Conservation (phyloP, 1,140 invertebrate genomes). For the Dreissena polymorpha region DNA sequence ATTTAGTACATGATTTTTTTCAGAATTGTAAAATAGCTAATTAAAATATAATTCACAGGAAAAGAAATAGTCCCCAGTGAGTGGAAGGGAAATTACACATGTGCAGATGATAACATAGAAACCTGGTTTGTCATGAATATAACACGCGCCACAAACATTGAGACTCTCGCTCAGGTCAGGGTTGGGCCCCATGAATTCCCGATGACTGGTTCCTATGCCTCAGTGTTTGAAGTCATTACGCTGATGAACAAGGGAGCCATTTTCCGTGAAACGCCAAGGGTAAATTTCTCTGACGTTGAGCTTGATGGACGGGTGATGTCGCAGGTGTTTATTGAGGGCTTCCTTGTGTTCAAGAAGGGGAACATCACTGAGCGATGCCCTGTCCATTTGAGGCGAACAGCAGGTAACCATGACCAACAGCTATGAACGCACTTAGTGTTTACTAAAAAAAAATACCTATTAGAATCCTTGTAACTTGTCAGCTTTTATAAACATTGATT, state of each 20-base stretch:
- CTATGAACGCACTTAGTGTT: not conserved
- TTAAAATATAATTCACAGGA: constrained; percentile 10
- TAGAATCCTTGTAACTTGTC: not conserved
- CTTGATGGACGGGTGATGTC: constrained; percentile 28
- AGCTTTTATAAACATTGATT: not conserved
- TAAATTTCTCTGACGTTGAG: constrained; percentile 44
- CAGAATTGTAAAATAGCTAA: no score
- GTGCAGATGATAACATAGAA: constrained; percentile 14
- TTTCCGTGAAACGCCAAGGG: not conserved
- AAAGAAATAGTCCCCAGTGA: constrained; percentile 42
- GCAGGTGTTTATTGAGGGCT: constrained; percentile 41
- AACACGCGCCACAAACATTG: constrained; percentile 39
- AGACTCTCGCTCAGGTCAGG: constrained; percentile 25
- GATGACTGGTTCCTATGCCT: constrained; percentile 34
- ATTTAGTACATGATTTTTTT: no score
- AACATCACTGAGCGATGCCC: constrained; percentile 22
- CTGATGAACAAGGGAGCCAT: constrained; percentile 33
- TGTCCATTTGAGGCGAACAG: constrained; percentile 31
- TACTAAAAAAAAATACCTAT: not conserved
- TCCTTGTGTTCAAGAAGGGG: constrained; percentile 35
- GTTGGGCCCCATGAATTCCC: constrained; percentile 20
- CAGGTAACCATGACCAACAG: constrained; percentile 23
- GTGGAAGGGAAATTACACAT: constrained; percentile 53
- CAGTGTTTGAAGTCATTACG: constrained; percentile 21
- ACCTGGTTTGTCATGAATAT: constrained; percentile 45